Base-by-base conservation (phyloP, 2,888 invertebrate genomes). In the Eubasilissa splendida region DNA sequence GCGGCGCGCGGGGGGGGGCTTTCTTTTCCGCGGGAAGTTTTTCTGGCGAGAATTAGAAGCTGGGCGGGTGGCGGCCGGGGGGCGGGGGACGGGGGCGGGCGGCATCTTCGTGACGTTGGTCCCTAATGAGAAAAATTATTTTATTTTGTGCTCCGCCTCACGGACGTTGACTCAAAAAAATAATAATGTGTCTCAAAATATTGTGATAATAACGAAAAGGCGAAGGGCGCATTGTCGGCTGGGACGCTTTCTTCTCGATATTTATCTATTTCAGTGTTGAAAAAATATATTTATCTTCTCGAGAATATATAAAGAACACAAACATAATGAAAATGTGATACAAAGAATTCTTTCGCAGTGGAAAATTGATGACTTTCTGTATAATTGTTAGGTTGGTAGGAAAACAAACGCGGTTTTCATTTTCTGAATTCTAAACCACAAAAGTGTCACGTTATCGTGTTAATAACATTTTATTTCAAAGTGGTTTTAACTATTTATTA, bases 91-190 rank as follows among this genome's bases (percentile, higher is more conserved):
- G 50, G 60, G 56, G 59, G 60, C 22, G 75, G 60, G 75, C 50
- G 73, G 54, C 53, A 58, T 66, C 78, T 79, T 77, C 81, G 81
- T 81, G 81, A 81, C 81, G 81, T 76, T 76, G 58, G 76, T 79
- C 71, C 78, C 71, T 81, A 81, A 81, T 81, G 81, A 81, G 81
- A 81, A 79, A 76, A 76, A 76, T 76, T 76, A 76, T 76, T 76
- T 76, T 76, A 76, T 76, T 76, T 82, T 79, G 65, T 54, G 77
- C 70, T 66, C 59, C 68, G 70, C 77, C 80, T 74, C 80, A 78
- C 59, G 79, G 75, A 81, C 81, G 77, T 80, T 80, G 80, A 82
- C 76, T 76, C 76, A 76, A 74, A 58, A 74, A 71, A 63, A 59
- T 76, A 76, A 76, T 76, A 76, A 76, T 52, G 76, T 76, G 63